These are phyloP conservation scores for Entomyzon cyanotis DNA, from an alignment of 2,113 vertebrate species.

Conservation along the genomic window DNA sequence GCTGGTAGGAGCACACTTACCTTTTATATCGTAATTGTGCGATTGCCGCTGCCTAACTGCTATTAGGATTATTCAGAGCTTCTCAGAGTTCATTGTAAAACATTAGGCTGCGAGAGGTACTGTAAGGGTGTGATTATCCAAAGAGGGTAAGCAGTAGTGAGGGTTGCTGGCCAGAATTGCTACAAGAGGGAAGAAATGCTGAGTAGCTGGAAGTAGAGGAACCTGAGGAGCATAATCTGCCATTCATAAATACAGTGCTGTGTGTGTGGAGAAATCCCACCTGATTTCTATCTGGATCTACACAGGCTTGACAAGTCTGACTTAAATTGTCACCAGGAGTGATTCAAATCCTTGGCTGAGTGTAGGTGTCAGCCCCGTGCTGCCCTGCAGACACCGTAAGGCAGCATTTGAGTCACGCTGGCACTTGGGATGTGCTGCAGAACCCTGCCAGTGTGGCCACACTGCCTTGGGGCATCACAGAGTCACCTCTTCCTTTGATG, in stretches of 20 bases:
- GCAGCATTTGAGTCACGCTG: rapidly evolving
- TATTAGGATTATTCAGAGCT: slow-evolving; percentile 59
- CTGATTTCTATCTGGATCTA: background rate
- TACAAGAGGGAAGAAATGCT: background rate
- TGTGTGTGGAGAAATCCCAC: background rate
- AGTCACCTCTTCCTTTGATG: background rate
- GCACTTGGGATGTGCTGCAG: rapidly evolving
- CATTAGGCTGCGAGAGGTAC: slow-evolving; percentile 51
- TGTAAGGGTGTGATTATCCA: slow-evolving; percentile 63
- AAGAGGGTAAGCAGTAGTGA: slow-evolving; percentile 29
- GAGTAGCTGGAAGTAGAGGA: background rate
- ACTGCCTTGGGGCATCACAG: rapidly evolving
- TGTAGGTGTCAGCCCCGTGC: rapidly evolving
- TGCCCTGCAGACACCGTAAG: background rate
- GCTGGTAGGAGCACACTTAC: slow-evolving; percentile 51
- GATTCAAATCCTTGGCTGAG: background rate
- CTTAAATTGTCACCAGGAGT: rapidly evolving
- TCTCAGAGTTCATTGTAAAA: slow-evolving; percentile 61
- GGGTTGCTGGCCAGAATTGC: background rate
- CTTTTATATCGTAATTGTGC: slow-evolving; percentile 49
- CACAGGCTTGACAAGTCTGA: background rate
- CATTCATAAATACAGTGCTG: background rate
- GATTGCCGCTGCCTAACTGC: background rate
- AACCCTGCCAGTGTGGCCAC: rapidly evolving
- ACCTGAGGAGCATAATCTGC: background rate